A percentile compares a stretch with the other conserved stretches of the same genome.
Evolutionary conservation across 2,797 vertebrate species (phyloP).

Genomic region (Notamacropus eugenii): DNA sequence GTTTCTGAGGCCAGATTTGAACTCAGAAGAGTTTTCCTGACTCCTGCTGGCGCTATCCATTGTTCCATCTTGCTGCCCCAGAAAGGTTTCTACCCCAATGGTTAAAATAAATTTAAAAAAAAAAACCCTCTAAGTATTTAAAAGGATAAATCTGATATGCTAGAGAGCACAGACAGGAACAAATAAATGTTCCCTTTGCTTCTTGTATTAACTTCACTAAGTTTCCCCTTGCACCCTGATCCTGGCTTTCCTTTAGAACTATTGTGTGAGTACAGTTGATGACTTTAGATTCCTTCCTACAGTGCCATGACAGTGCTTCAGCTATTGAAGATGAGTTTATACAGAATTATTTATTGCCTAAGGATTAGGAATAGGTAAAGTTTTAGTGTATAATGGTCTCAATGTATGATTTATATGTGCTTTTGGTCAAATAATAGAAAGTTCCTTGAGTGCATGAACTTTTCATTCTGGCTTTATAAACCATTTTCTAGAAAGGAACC

Average conservation of each 20-base stretch:
- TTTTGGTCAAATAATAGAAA: background rate
- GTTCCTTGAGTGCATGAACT: background rate
- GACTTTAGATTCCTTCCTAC: background rate
- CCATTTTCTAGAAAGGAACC: background rate
- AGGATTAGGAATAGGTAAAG: background rate
- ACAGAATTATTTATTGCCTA: background rate
- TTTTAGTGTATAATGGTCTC: constrained; percentile 25
- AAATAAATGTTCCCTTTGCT: background rate
- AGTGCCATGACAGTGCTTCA: background rate
- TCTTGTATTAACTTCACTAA: background rate
- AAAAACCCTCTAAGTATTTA: background rate
- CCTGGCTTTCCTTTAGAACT: background rate
- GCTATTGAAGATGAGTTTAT: background rate
- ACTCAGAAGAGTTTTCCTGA: too few species aligned
- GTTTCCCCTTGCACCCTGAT: background rate
- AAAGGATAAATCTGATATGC: background rate
- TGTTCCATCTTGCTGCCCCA: background rate
- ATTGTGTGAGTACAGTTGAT: background rate
- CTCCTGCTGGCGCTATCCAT: too few species aligned
- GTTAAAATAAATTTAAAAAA: background rate
- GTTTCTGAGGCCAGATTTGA: too few species aligned
- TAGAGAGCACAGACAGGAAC: background rate
- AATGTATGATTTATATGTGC: background rate
- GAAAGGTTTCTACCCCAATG: background rate
- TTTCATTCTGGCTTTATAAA: background rate